Evolutionary conservation across 2,888 invertebrate genomes (phyloP), one percentile per base, ranked within the genome.

Genomic region (Eilema depressum): DNA sequence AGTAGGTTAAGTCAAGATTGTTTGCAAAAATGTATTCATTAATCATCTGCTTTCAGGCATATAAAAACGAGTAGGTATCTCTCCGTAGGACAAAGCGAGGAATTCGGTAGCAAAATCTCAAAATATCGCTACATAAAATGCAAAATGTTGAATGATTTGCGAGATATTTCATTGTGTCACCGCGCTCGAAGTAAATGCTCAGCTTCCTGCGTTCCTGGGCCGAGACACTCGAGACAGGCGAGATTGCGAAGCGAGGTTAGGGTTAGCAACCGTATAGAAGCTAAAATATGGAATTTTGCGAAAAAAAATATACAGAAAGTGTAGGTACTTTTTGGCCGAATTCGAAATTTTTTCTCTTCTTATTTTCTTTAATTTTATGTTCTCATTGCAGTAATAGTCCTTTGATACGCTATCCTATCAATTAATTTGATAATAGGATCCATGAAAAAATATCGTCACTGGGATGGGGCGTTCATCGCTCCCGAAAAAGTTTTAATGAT

Each of bases 141-240:
- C 78, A 76, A 80, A 78, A 73, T 75, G 30, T 33, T 53, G 56
- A 74, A 69, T 76, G 64, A 73, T 74, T 78, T 74, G 68, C 63
- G 68, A 75, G 74, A 71, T 77, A 72, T 75, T 78, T 72, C 65
- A 68, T 60, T 61, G 47, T 70, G 70, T 80, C 74, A 57, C 69
- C 72, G 75, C 78, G 75, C 75, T 73, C 73, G 61, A 41, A 20
- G 26, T 12, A 66, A 76, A 78, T 78, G 73, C 30, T n/a, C n/a
- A 61, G 66, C 66, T 80, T 80, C 80, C 80, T 80, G 80, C 78
- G 78, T 71, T 75, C 76, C 68, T 53, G 71, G 62, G 28, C 30
- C 28, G 64, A 47, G 60, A 61, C 66, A 57, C 3, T 47, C 47
- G 10, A n/a, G 53, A 53, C 53, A 53, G 30, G 14, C 63, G 20